Conservation (phyloP, 1,140 invertebrate genomes). For the Scaptomyza graminum region DNA sequence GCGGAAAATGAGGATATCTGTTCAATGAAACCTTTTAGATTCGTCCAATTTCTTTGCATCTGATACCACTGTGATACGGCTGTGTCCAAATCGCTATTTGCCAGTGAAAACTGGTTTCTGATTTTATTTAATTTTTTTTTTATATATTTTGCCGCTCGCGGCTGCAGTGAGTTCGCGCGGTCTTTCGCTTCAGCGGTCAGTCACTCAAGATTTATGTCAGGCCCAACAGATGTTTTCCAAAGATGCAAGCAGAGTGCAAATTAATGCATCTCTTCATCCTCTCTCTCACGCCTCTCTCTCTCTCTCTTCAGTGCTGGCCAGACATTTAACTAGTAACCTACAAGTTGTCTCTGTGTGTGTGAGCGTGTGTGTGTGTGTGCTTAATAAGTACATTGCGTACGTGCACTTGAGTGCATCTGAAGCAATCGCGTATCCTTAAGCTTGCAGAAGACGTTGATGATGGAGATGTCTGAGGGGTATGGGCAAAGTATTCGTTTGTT, state of each 20-base stretch:
- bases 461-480: background rate
- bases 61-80: background rate
- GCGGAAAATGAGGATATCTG: too few species aligned
- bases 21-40: background rate
- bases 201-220: conserved; percentile 82
- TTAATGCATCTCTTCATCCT: conserved; percentile 38
- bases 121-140: background rate
- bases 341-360: conserved; percentile 31
- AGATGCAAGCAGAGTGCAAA: conserved; percentile 51
- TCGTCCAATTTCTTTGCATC: background rate
- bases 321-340: conserved; percentile 71
- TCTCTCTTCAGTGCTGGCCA: conserved; percentile 15
- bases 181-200: conserved; percentile 79
- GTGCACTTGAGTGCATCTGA: conserved; percentile 62
- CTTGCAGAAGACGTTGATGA: conserved; percentile 18
- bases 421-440: conserved; percentile 52
- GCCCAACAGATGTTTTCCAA: conserved; percentile 73
- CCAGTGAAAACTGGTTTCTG: conserved; percentile 40
- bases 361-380: conserved; percentile 40
- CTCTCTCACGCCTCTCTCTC: conserved; percentile 1
- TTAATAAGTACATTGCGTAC: conserved; percentile 70
- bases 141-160: conserved; percentile 31
- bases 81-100: background rate
- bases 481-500: conserved; percentile 16
- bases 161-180: conserved; percentile 59